Base-by-base conservation (phyloP, 1,140 invertebrate species). In the Hormaphis cornu region DNA sequence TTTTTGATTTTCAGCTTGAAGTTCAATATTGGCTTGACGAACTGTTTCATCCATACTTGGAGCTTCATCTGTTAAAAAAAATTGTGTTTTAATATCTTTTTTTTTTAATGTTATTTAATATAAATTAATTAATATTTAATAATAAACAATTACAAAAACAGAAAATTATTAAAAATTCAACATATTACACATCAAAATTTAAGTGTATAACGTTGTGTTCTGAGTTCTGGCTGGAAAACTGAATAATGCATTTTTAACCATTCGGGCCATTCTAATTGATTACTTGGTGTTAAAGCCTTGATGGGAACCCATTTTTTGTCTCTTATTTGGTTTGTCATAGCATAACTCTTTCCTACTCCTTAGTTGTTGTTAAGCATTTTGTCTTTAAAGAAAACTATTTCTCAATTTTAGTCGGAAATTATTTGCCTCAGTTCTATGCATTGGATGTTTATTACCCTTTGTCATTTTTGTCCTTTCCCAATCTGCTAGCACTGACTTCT, bases 1-100 rank as follows among this genome's bases (percentile, higher is more conserved):
- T 74, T 90, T 89, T 70, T 88, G 83, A 79, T 96, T 97, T 81
- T 98, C 95, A 28, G 84, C 85, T 78, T 94, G 91, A 59, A 97
- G 83, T 76, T 95, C 90, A 44, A 85, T 83, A 75, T 94, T 93
- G 6, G 89, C 86, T 74, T 91, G 86, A 42, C 87, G 82, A 20
- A 95, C 85, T 1, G 86, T 84, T 76, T 93, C 90, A 73, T 95
- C 91, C 35, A 95, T 82, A 70, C 81, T 83, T 8, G 86, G 84
- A 42, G 82, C 82, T 72, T 86, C 83, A 18, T 66, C 61, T 66
- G 35, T 54, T 48, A 9, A 48, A 33, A 48, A n/a, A n/a, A n/a
- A n/a, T n/a, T n/a, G n/a, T n/a, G n/a, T n/a, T n/a, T 30, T 48
- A 1, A 42, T 26, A 42, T 33, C 46, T 61, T 26, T 16, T 59